These are phyloP conservation scores for Phalacrocorax brasilianus DNA, from an alignment of 2,113 vertebrate species.

Conservation along the genomic window DNA sequence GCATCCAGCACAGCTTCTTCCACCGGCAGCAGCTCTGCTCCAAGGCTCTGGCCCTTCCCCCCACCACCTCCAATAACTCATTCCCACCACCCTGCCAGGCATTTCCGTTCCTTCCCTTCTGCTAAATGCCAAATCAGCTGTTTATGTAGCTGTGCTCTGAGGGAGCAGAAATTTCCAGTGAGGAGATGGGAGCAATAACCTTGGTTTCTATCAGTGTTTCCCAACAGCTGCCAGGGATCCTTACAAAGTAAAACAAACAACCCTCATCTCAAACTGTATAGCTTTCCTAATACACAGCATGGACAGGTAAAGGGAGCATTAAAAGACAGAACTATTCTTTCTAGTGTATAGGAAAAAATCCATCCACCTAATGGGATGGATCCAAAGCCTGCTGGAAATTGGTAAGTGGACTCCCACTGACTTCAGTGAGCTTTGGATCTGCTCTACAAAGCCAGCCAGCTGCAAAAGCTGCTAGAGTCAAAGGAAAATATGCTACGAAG, in stretches of 20 bases:
- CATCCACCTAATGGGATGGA: background rate
- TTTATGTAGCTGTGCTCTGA: constrained; percentile 48
- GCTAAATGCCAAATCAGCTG: constrained; percentile 45
- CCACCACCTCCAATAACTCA: constrained; percentile 13
- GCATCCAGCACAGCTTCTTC: background rate
- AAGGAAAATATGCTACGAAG: constrained; percentile 1
- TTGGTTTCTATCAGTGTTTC: background rate
- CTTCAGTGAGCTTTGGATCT: constrained; percentile 17
- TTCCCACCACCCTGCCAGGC: constrained; percentile 17
- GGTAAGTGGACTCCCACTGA: background rate
- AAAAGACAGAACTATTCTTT: background rate
- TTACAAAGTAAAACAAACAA: background rate
- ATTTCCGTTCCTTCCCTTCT: background rate
- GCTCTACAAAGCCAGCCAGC: background rate
- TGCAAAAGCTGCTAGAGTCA: constrained; percentile 33
- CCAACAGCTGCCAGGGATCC: background rate
- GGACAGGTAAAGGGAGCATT: background rate
- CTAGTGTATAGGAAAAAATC: background rate
- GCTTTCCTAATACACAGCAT: background rate
- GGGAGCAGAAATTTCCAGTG: constrained; percentile 31
- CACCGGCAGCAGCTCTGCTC: background rate
- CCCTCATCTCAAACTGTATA: background rate
- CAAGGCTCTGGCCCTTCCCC: background rate
- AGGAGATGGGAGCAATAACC: constrained; percentile 29
- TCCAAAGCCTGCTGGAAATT: constrained; percentile 1